Evolutionary conservation across 2,888 invertebrate species (phyloP), one percentile per base, ranked within the genome.

Genomic region (Gymnosoma rotundatum): DNA sequence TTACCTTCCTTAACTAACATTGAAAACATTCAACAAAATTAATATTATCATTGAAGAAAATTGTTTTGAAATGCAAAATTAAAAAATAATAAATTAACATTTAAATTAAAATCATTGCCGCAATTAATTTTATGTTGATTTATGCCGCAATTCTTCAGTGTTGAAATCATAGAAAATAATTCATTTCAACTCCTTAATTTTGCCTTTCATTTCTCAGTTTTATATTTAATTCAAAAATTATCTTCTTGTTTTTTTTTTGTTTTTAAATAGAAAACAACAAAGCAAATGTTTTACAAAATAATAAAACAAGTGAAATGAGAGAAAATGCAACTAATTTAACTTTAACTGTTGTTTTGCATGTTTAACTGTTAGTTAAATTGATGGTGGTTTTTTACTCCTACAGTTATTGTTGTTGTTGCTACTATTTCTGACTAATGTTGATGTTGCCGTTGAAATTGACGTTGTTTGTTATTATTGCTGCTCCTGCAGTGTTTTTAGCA

Each of bases 291-390:
- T 54, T 4, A 42, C 10, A 42, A 42, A 32, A 20, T 14, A 45
- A 58, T 16, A 52, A 25, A 32, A 58, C 18, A 38, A 69, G 18
- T 6, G 7, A 20, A 45, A 56, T 21, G 42, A 79, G 25, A 25
- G 50, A 74, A 56, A 75, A 50, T 32, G 42, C 45, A 75, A 70
- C 75, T 66, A 79, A 83, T 70, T 83, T 79, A 75, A 72, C 75
- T 79, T 79, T 72, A 76, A 76, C 70, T 83, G 72, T 66, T 79
- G 66, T 79, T 66, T 70, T 74, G 67, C 79, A 72, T 83, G 73
- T 80, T 72, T 60, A 69, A 81, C 74, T 82, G 64, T 70, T 82
- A 76, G 75, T 81, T 70, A 76, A 82, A 82, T 82, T 82, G 64
- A 82, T 76, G 81, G 64, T 50, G 64, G 70, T 76, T 70, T 58